These are phyloP conservation scores for Anguilla pacifica DNA, from an alignment of 2,797 vertebrate genomes.

Conservation along the genomic window DNA sequence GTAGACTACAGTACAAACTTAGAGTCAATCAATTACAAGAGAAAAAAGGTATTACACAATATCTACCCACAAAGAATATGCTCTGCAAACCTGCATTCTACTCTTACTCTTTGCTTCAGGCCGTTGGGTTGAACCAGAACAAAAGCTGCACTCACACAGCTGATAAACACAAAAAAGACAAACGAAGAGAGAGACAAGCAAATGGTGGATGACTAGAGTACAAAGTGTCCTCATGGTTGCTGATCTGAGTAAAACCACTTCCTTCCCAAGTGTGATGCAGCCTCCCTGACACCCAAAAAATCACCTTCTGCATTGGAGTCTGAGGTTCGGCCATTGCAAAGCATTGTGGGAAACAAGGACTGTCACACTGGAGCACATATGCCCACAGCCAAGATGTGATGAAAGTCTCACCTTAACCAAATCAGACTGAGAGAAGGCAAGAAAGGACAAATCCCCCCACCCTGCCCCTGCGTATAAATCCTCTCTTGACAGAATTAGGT, in stretches of 20 bases:
- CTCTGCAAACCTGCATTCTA: not conserved
- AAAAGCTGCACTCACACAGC: conserved; percentile 11
- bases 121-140: conserved; percentile 36
- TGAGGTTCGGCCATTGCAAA: conserved; percentile 39
- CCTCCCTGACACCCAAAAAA: conserved; percentile 55
- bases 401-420: not conserved
- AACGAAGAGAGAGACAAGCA: not conserved
- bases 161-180: not conserved
- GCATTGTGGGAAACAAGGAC: conserved; percentile 9
- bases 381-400: conserved; percentile 4
- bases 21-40: not conserved
- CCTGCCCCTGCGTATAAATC: not conserved
- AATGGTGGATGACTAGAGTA: conserved; percentile 40
- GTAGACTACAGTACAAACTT: not conserved
- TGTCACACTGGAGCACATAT: conserved; percentile 8
- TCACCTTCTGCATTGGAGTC: conserved; percentile 33
- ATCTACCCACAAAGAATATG: not conserved
- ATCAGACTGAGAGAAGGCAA: conserved; percentile 8
- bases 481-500: conserved; percentile 19
- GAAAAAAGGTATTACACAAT: not conserved
- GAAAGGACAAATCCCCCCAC: conserved; percentile 8
- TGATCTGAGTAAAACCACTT: conserved; percentile 52
- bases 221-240: conserved; percentile 42
- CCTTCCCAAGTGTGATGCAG: conserved; percentile 49
- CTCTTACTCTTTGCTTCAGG: conserved; percentile 6